A percentile compares a stretch with the other conserved stretches of the same genome.
phyloP scores from a whole-genome alignment of 1,140 invertebrate species.

The Neuroterus valhalla region DNA sequence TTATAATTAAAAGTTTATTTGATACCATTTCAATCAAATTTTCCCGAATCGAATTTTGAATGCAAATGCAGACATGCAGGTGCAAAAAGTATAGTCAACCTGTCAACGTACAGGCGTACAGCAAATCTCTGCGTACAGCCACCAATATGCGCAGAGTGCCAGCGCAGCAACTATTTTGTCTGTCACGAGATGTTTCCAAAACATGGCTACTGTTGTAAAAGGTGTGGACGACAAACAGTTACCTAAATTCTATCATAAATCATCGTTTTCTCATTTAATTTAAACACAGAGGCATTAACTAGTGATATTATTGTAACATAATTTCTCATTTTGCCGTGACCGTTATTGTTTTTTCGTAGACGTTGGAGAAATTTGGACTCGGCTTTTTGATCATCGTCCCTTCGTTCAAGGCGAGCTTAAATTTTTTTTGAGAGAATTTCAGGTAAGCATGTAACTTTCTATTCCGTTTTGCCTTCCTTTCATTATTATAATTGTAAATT shows the following conservation, averaged over 20 bases:
- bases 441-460: constrained; percentile 76
- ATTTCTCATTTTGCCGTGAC: constrained; percentile 44
- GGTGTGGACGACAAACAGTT: constrained; percentile 57
- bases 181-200: constrained; percentile 37
- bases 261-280: constrained; percentile 22
- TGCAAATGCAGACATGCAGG: too few species aligned
- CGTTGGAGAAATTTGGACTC: constrained; percentile 86
- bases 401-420: constrained; percentile 90
- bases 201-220: constrained; percentile 72
- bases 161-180: constrained; percentile 33
- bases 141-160: constrained; percentile 6
- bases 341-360: constrained; percentile 74
- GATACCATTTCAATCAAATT: too few species aligned
- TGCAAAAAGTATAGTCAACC: too few species aligned
- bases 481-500: constrained; percentile 24
- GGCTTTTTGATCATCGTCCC: constrained; percentile 89
- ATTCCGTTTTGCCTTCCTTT: constrained; percentile 11
- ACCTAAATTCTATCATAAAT: constrained; percentile 36
- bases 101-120: too few species aligned
- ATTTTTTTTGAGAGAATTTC: constrained; percentile 88
- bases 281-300: constrained; percentile 23
- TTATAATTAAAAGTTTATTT: too few species aligned
- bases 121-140: background rate
- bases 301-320: constrained; percentile 31
- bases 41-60: too few species aligned